A percentile compares a stretch with the other conserved stretches of the same genome.
Conservation (phyloP, 2,113 vertebrate genomes). For the Brachyhypopomus occidentalis region DNA sequence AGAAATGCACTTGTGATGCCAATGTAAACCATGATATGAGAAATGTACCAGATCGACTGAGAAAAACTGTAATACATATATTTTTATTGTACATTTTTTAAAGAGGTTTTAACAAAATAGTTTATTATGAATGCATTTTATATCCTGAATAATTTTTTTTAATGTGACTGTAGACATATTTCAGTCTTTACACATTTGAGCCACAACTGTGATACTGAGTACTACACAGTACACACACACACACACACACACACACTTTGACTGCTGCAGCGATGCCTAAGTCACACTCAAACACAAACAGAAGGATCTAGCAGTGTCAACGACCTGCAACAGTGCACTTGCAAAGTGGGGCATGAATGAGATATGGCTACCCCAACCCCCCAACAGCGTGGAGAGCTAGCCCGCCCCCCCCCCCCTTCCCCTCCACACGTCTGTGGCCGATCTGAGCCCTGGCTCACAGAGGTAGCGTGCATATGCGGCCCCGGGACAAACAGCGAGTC, state of each 20-base stretch:
- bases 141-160: too few species aligned
- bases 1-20: too few species aligned
- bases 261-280: neutral
- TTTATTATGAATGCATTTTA: too few species aligned
- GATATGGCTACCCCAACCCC: constrained; percentile 39
- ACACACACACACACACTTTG: neutral
- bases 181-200: too few species aligned
- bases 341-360: constrained; percentile 36
- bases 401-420: neutral
- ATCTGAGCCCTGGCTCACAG: constrained; percentile 4
- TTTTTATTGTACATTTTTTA: too few species aligned
- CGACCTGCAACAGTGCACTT: constrained; percentile 36
- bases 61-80: too few species aligned
- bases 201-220: too few species aligned
- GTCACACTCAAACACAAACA: constrained; percentile 35
- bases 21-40: too few species aligned
- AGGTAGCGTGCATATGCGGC: neutral
- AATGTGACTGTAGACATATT: too few species aligned
- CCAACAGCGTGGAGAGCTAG: constrained; percentile 27
- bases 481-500: neutral
- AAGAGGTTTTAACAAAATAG: too few species aligned
- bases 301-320: neutral
- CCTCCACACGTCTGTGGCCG: neutral
- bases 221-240: neutral
- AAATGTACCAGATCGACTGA: too few species aligned